A percentile compares a stretch with the other conserved stretches of the same genome.
Conservation (phyloP, 2,888 invertebrate species). For the Protodeltote pygarga region DNA sequence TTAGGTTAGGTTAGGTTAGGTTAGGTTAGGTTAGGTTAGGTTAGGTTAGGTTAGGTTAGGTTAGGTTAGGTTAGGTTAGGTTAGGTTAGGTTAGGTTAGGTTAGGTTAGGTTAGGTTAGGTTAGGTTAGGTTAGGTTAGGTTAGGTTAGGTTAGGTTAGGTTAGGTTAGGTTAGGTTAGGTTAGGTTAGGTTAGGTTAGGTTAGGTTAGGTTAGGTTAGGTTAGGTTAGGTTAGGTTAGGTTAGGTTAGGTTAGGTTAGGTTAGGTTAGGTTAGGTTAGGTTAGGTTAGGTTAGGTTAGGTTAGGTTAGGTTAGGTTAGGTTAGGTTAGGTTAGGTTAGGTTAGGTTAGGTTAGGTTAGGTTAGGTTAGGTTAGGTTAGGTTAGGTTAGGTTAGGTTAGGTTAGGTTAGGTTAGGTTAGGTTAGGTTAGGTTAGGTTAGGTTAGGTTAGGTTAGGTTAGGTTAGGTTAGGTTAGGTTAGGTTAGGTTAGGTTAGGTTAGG, state of each 20-base stretch:
- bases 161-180: constrained; percentile 15
- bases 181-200: background rate
- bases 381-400: constrained; percentile 27
- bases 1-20: constrained; percentile 18
- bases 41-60: constrained; percentile 6
- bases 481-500: constrained; percentile 48
- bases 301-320: constrained; percentile 24
- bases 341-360: constrained; percentile 32
- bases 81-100: constrained; percentile 34
- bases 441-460: constrained; percentile 46
- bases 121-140: constrained; percentile 14
- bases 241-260: constrained; percentile 19
- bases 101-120: constrained; percentile 17
- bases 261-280: constrained; percentile 27
- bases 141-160: constrained; percentile 17
- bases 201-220: constrained; percentile 22
- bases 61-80: constrained; percentile 7
- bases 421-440: constrained; percentile 39
- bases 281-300: constrained; percentile 28
- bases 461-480: constrained; percentile 48
- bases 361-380: constrained; percentile 33
- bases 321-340: constrained; percentile 35
- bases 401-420: constrained; percentile 34
- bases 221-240: constrained; percentile 17
- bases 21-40: constrained; percentile 28